Conservation (phyloP, 2,888 invertebrate genomes). For the Kryphioiulus occultus region DNA sequence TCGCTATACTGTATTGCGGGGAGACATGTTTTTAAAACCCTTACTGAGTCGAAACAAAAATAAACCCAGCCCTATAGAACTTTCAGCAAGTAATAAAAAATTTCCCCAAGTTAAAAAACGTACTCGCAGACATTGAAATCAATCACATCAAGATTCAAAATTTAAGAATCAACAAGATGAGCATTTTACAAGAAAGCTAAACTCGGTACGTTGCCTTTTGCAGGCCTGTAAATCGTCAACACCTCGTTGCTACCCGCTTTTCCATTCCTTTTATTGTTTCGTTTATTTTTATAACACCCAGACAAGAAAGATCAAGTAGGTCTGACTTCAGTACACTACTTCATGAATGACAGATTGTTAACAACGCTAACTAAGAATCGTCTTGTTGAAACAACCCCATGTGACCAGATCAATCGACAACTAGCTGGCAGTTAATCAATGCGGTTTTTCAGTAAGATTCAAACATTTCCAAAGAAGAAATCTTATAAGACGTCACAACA, state of each 20-base stretch:
- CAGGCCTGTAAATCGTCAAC: not conserved
- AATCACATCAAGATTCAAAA: not conserved
- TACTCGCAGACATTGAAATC: not conserved
- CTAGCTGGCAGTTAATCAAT: not conserved
- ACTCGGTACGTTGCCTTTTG: not conserved
- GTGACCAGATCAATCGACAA: not conserved
- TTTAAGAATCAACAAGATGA: not conserved
- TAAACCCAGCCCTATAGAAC: not conserved
- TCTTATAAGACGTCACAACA: not conserved
- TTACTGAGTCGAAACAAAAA: not conserved
- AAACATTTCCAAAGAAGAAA: not conserved
- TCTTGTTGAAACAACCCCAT: constrained; percentile 1
- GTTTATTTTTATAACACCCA: constrained; percentile 10
- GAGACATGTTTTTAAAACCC: not conserved
- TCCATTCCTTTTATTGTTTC: not conserved
- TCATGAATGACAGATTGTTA: not conserved
- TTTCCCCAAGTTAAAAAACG: not conserved
- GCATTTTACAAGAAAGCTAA: not conserved
- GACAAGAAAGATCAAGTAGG: constrained; percentile 4
- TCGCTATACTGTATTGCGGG: not conserved
- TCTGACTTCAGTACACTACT: not conserved
- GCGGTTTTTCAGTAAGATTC: not conserved
- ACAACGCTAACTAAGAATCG: not conserved
- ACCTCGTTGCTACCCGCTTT: not conserved
- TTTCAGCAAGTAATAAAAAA: too few relatives aligned